Base-by-base conservation (phyloP, 2,888 invertebrate species). In the Cephus spinipes region DNA sequence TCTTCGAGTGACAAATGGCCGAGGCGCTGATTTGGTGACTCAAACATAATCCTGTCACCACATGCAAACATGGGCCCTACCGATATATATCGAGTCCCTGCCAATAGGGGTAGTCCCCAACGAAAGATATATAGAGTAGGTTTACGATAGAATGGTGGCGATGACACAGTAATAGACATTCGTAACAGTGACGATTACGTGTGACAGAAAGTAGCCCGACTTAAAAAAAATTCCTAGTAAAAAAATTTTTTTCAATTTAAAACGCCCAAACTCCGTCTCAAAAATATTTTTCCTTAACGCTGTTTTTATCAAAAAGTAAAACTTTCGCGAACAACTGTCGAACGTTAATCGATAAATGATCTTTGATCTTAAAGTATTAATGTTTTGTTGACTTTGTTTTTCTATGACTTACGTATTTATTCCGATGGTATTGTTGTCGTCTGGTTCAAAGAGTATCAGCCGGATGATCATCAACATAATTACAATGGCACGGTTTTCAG, bases 1-100 rank as follows among this genome's bases (percentile, higher is more conserved):
- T 90, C 90, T 89, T 87, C 83, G 85, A 85, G 87, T 90, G 90
- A 90, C 90, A 90, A 90, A 90, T 90, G 89, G 89, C 83, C 84
- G 85, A 84, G 85, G 79, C 86, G 84, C 88, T 87, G 89, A 90
- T 90, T 89, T 86, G 88, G 85, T 87, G 90, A 90, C 86, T 90
- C 89, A 87, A 89, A 88, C 86, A 82, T 88, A 89, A 89, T 87
- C 89, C 87, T 83, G 86, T 89, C 89, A 86, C 89, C 89, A 85
- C 90, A 86, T 86, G 86, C 88, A 89, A 90, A 89, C 87, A 89
- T 86, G 71, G 71, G 33, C 31, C 85, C 83, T 84, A 84, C 87
- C 86, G 86, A 88, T 87, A 86, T 87, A 71, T 33, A 33, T 33
- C 32, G 71, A 71, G 15, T 33, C 71, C 31, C 71, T 33, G 71